A percentile compares a stretch with the other conserved stretches of the same genome.
phyloP scores from a whole-genome alignment of 2,888 invertebrate genomes.

The Halocaridina rubra region DNA sequence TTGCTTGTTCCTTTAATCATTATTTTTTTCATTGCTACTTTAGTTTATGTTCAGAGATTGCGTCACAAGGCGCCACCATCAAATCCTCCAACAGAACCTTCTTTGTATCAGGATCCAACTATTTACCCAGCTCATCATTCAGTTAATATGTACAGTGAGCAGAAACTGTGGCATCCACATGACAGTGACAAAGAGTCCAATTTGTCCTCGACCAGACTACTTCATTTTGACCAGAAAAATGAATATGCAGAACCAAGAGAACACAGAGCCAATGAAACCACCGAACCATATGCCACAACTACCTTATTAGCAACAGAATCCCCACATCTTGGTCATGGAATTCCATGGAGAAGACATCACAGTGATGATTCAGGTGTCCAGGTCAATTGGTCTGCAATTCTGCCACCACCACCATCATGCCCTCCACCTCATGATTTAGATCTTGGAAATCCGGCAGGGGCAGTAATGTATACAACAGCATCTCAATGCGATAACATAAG shows the following conservation, averaged over 20 bases:
- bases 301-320: conserved; percentile 30
- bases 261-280: conserved; percentile 14
- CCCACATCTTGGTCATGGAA: not conserved
- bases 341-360: conserved; percentile 29
- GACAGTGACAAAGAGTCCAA: conserved; percentile 53
- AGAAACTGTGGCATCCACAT: conserved; percentile 44
- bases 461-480: not conserved
- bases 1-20: conserved; percentile 54
- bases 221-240: conserved; percentile 45
- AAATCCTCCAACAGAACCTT: conserved; percentile 24
- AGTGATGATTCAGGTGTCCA: conserved; percentile 38
- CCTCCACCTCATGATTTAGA: conserved; percentile 20
- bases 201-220: conserved; percentile 46
- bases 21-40: conserved; percentile 34
- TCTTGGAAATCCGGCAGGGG: not conserved
- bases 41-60: conserved; percentile 41
- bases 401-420: conserved; percentile 38
- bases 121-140: conserved; percentile 44
- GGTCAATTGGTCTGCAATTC: conserved; percentile 40
- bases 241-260: conserved; percentile 60
- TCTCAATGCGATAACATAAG: conserved; percentile 31
- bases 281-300: conserved; percentile 46
- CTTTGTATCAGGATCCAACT: conserved; percentile 35
- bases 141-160: conserved; percentile 47
- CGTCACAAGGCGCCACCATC: conserved; percentile 41